Percentiles rank a stretch among this genome's conserved stretches.
phyloP scores from a whole-genome alignment of 1,140 invertebrate genomes.

The Heliconius congener region DNA sequence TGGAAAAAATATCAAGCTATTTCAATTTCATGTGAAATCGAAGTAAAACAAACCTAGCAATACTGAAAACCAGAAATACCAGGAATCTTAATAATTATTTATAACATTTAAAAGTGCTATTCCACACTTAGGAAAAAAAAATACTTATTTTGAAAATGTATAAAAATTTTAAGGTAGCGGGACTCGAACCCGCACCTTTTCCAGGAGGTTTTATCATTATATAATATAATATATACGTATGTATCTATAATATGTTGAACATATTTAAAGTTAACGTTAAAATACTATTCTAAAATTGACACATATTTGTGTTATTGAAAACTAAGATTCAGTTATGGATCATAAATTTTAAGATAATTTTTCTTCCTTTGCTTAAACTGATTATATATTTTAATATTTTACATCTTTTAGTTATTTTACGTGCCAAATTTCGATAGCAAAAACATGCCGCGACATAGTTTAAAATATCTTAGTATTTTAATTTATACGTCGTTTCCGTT shows the following conservation, averaged over 20 bases:
- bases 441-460: conserved; percentile 25
- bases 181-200: no score
- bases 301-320: background rate
- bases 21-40: background rate
- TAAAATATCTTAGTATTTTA: conserved; percentile 39
- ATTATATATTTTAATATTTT: background rate
- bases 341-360: background rate
- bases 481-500: conserved; percentile 37
- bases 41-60: background rate
- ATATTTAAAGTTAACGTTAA: no score
- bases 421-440: conserved; percentile 23
- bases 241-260: no score
- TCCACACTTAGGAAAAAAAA: no score
- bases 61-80: background rate
- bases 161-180: no score
- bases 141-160: no score
- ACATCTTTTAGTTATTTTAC: conserved; percentile 1
- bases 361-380: background rate
- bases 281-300: no score
- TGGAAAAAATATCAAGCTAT: no score
- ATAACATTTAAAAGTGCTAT: no score
- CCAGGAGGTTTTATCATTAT: no score
- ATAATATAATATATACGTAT: no score
- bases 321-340: background rate
- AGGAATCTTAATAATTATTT: no score